phyloP scores from a whole-genome alignment of 2,888 invertebrate species.

The Fissipunctia ypsillon region DNA sequence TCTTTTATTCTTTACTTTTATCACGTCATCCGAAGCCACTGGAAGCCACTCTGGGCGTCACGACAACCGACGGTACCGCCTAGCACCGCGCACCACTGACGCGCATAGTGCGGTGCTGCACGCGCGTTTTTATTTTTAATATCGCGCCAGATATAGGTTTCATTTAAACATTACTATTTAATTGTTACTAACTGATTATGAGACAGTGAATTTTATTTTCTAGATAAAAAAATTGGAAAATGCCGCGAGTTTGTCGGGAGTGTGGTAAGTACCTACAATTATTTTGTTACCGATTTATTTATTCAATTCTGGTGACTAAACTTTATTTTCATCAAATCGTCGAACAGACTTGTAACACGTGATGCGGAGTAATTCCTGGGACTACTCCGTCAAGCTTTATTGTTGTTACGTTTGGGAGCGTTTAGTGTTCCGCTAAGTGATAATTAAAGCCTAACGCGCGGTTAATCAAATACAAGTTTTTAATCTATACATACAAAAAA shows the following conservation, averaged over 20 bases:
- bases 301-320: not conserved
- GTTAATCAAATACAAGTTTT: not conserved
- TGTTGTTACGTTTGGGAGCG: not conserved
- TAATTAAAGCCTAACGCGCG: not conserved
- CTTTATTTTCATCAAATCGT: not conserved
- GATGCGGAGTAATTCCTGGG: not conserved
- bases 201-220: constrained; percentile 56
- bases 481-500: no score
- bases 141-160: not conserved
- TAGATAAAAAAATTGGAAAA: constrained; percentile 50
- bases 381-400: no score
- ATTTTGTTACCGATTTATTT: not conserved
- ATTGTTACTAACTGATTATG: constrained; percentile 38
- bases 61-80: no score
- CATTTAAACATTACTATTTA: constrained; percentile 1
- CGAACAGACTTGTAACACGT: constrained; percentile 52
- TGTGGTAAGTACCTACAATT: constrained; percentile 33
- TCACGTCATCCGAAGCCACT: no score
- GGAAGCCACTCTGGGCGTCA: no score
- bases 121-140: not conserved
- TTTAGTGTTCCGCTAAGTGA: not conserved
- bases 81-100: no score
- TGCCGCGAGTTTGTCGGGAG: constrained; percentile 29
- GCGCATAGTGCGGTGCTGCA: no score
- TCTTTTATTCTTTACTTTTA: no score